Percentiles rank a stretch among this genome's conserved stretches.
Conservation (phyloP, 2,113 vertebrate species). For the Mormyrus lacerda region DNA sequence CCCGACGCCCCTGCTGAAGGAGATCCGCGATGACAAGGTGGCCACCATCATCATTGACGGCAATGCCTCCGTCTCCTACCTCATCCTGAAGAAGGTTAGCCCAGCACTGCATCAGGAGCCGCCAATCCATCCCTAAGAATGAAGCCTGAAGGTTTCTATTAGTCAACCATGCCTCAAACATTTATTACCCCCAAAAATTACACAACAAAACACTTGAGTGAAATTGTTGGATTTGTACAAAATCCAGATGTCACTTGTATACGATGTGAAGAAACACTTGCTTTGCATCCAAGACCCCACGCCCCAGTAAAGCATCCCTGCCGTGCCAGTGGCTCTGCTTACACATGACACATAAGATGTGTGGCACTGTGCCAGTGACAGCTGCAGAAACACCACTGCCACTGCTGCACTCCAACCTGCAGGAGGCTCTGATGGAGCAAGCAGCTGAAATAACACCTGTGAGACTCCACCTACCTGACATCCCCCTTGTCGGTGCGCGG, state of each 20-base stretch:
- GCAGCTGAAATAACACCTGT: not conserved
- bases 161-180: not conserved
- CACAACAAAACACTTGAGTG: not conserved
- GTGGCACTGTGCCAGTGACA: not conserved
- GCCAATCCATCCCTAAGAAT: not conserved
- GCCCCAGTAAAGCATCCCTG: not conserved
- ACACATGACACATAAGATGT: not conserved
- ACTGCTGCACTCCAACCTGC: not conserved
- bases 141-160: not conserved
- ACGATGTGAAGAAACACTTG: not conserved
- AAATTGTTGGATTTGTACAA: not conserved
- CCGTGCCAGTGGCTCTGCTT: not conserved
- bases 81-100: constrained; percentile 58
- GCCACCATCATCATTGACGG: constrained; percentile 65
- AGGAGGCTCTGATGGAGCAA: not conserved
- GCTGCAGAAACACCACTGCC: not conserved
- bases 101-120: no score
- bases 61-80: constrained; percentile 57
- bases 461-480: not conserved
- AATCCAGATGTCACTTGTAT: not conserved
- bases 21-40: constrained; percentile 66
- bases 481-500: not conserved
- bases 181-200: not conserved
- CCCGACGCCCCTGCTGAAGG: constrained; percentile 61
- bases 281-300: not conserved